A percentile compares a stretch with the other conserved stretches of the same genome.
Evolutionary conservation across 2,113 vertebrate genomes (phyloP).

Genomic region (Xyrauchen texanus): DNA sequence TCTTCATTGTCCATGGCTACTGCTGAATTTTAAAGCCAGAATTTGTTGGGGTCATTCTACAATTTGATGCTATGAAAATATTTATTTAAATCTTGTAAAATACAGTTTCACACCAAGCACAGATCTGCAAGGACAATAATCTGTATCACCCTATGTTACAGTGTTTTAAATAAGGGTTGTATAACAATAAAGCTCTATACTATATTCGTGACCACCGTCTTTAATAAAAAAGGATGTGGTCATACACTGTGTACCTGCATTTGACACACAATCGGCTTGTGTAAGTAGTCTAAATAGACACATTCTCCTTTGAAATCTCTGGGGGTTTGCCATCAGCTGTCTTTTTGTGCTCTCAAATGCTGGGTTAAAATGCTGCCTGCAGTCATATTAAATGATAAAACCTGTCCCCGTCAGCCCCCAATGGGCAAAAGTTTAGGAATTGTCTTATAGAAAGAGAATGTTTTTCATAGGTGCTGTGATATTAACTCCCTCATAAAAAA

Average conservation of each 20-base stretch:
- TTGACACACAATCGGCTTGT: not conserved
- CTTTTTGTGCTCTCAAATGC: not conserved
- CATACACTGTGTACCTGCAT: not conserved
- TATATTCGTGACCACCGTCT: too few relatives aligned
- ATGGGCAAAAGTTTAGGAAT: not conserved
- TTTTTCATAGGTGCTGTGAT: not conserved
- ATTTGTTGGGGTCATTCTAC: not conserved
- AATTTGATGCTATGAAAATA: not conserved
- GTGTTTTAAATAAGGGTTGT: not conserved
- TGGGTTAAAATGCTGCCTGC: conserved; percentile 15
- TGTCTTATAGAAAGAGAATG: conserved; percentile 2
- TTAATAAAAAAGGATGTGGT: too few relatives aligned
- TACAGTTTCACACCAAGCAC: not conserved
- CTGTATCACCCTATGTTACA: too few relatives aligned
- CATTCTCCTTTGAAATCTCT: conserved; percentile 7
- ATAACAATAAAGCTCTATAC: not conserved
- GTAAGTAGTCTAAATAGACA: conserved; percentile 20
- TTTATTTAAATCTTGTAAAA: conserved; percentile 9
- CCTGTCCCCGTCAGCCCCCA: conserved; percentile 28
- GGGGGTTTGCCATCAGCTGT: not conserved
- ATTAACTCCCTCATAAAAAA: conserved; percentile 29
- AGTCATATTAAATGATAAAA: conserved; percentile 26
- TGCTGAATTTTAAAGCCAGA: not conserved
- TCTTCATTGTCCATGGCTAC: not conserved
- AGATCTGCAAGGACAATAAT: not conserved